Evolutionary conservation across 2,797 vertebrate genomes (phyloP), one percentile per base, ranked within the genome.

Genomic region (Borostomias antarcticus): DNA sequence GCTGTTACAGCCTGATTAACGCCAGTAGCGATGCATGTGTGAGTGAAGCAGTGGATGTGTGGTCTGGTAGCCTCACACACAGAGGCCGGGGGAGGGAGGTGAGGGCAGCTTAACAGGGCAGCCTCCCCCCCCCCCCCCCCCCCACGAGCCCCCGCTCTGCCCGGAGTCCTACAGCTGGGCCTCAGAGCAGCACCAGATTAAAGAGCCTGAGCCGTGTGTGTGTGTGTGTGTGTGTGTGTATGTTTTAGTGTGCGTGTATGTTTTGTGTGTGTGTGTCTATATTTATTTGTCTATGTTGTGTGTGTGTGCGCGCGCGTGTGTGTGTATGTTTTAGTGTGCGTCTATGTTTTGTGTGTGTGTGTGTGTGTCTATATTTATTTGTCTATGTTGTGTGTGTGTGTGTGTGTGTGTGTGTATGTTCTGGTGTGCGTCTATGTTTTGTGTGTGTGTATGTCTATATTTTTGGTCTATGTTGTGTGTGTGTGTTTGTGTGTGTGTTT

Each of bases 111-210:
- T 58, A 45, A 51, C 54, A 59, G 45, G 68, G 54, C 53, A 66
- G 73, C 72, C 73, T 63, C 74, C 75, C 78, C 35, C 48, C 70
- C 62, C 70, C 74, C 74, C 72, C 75, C 63, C 73, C 70, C 75
- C 78, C 35, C 43, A 72, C 62, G 74, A 79, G 67, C 70, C 73
- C 67, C 75, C 75, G 72, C 77, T 68, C 73, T 72, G 77, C 72
- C 72, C 57, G 40, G 66, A 76, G 70, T 77, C 79, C 81, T 80
- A 79, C 81, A 80, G 80, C 79, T 80, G 73, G 70, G 81, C 75
- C 75, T 78, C 66, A 52, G 48, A 59, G 72, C 66, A 74, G 64
- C 72, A 60, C 57, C 58, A 19, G 68, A 75, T 80, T 61, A 82
- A 82, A 82, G 68, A 29, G 32, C 35, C 32, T 53, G 45, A 32